Conservation (phyloP, 2,797 vertebrate genomes). For the Phyllotis vaccarum region DNA sequence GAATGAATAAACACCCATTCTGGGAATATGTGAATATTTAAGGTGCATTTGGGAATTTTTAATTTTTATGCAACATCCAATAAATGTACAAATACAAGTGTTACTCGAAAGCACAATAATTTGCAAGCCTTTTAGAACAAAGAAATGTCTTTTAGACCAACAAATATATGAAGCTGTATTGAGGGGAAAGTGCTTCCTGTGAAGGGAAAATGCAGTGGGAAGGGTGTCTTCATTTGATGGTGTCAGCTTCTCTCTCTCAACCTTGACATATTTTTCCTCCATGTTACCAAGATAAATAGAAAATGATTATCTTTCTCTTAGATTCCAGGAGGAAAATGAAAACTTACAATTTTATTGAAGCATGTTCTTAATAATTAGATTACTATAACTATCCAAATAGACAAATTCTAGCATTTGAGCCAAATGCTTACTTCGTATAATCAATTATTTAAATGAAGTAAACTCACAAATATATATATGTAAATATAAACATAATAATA, state of each 20-base stretch:
- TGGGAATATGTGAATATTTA: background rate
- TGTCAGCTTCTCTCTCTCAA: background rate
- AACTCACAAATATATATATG: slow-evolving; percentile 51
- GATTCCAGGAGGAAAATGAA: slow-evolving; percentile 44
- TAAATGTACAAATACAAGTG: background rate
- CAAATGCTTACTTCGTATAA: slow-evolving; percentile 32
- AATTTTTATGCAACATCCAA: background rate
- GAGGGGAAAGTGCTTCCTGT: background rate
- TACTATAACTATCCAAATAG: slow-evolving; percentile 39
- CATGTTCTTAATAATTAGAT: slow-evolving; percentile 43
- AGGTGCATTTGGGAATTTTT: background rate
- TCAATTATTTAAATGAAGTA: slow-evolving; percentile 44
- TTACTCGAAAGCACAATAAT: background rate
- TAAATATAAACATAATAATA: slow-evolving; percentile 20
- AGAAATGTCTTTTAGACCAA: background rate
- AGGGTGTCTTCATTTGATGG: background rate
- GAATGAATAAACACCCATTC: background rate
- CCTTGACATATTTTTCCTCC: slow-evolving; percentile 50
- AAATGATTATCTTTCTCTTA: slow-evolving; percentile 23
- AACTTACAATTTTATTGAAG: slow-evolving; percentile 3
- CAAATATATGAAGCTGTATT: background rate
- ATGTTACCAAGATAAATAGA: slow-evolving; percentile 48
- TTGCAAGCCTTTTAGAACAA: background rate
- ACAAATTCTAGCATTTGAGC: slow-evolving; percentile 68
- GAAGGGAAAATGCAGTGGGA: background rate